Conservation (phyloP, 2,888 invertebrate genomes). For the Drosophila vallismaia region DNA sequence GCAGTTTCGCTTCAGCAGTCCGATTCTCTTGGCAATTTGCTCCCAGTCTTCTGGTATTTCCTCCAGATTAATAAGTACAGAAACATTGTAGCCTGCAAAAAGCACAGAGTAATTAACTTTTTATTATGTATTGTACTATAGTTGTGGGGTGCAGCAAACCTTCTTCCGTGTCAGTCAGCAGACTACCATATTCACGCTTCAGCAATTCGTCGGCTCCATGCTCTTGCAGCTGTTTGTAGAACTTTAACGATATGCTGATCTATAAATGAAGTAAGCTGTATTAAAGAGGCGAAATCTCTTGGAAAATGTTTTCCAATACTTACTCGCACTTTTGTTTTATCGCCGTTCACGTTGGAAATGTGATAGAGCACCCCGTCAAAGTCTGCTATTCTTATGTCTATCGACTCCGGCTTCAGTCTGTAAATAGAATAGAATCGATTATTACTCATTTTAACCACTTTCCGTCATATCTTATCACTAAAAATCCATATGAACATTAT, state of each 20-base stretch:
- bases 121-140: background rate
- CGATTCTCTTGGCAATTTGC: conserved; percentile 94
- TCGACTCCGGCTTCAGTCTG: conserved; percentile 94
- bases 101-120: background rate
- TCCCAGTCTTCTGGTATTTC: conserved; percentile 96
- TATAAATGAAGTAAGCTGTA: conserved; percentile 82
- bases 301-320: conserved; percentile 80
- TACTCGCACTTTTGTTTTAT: conserved; percentile 98
- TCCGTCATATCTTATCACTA: conserved; percentile 33
- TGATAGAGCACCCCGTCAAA: conserved; percentile 99
- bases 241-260: conserved; percentile 99
- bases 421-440: conserved; percentile 36
- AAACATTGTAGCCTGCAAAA: conserved; percentile 94
- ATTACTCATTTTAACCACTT: conserved; percentile 32
- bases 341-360: conserved; percentile 97
- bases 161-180: conserved; percentile 93
- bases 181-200: conserved; percentile 94
- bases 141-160: conserved; percentile 85
- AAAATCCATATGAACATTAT: background rate
- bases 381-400: conserved; percentile 97
- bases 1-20: conserved; percentile 98
- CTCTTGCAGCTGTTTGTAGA: conserved; percentile 98
- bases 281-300: background rate
- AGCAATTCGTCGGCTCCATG: conserved; percentile 99
- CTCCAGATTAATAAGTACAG: conserved; percentile 96